phyloP scores from a whole-genome alignment of 2,797 vertebrate genomes.

The Mycteria americana region DNA sequence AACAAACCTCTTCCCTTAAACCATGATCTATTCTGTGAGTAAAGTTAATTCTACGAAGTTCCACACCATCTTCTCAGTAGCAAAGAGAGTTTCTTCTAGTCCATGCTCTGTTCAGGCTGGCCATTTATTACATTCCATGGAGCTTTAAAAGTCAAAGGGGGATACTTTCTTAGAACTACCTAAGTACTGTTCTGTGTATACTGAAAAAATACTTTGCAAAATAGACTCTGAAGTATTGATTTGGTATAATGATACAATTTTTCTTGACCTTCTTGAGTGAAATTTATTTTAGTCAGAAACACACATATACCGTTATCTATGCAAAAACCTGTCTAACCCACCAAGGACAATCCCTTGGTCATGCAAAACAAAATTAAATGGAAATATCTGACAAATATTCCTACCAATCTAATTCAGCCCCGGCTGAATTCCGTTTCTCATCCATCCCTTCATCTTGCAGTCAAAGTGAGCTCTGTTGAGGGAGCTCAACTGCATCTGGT shows the following conservation, averaged over 20 bases:
- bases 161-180: neutral
- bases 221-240: neutral
- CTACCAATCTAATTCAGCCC: neutral
- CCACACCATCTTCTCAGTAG: neutral
- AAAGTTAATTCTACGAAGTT: neutral
- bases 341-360: neutral
- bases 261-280: neutral
- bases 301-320: neutral
- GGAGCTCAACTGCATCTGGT: slow-evolving; percentile 16
- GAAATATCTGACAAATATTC: neutral
- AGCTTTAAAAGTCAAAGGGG: neutral
- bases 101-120: neutral
- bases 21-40: neutral
- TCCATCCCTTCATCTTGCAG: neutral
- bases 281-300: neutral
- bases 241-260: neutral
- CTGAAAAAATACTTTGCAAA: neutral
- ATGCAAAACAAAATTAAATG: neutral
- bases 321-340: neutral
- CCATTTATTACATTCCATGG: neutral
- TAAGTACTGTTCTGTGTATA: neutral
- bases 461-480: neutral
- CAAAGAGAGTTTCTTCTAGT: neutral
- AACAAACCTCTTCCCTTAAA: neutral
- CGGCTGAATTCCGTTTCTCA: neutral